Evolutionary conservation across 1,140 invertebrate species (phyloP).

Genomic region (Heterodera carotae): DNA sequence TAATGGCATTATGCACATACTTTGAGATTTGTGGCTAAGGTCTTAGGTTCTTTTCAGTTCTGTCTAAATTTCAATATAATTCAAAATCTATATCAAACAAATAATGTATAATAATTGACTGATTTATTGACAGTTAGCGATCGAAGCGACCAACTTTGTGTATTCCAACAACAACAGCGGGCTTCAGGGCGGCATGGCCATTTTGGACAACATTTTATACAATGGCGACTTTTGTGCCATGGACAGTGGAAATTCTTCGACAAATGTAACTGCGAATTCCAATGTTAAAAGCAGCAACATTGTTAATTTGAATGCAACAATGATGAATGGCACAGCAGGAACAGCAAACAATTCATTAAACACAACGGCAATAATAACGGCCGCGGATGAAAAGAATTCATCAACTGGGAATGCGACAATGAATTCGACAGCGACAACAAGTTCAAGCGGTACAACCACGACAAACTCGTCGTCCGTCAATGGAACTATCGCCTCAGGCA

Average conservation of each 20-base stretch:
- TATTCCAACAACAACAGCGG: constrained; percentile 7
- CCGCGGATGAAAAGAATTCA: neutral
- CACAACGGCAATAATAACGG: neutral
- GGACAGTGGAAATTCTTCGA: neutral
- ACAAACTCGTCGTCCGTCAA: no score
- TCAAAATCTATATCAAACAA: no score
- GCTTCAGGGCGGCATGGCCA: constrained; percentile 17
- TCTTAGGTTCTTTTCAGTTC: no score
- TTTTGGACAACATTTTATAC: constrained; percentile 20
- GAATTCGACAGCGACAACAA: neutral
- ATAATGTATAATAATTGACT: neutral
- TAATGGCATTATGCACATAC: no score
- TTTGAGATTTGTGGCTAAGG: no score
- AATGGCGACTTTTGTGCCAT: constrained; percentile 12
- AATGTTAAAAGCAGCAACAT: no score
- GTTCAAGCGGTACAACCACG: no score
- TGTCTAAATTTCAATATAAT: no score
- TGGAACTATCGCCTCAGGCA: no score
- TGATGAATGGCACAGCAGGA: neutral
- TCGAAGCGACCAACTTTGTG: constrained; percentile 25
- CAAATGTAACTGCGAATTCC: neutral
- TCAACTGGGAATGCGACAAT: neutral
- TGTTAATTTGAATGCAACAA: neutral
- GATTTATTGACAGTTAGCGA: neutral
- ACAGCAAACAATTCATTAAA: neutral